Evolutionary conservation across 2,888 invertebrate species (phyloP), one percentile per base, ranked within the genome.

Genomic region (Sphaerophoria taeniata): DNA sequence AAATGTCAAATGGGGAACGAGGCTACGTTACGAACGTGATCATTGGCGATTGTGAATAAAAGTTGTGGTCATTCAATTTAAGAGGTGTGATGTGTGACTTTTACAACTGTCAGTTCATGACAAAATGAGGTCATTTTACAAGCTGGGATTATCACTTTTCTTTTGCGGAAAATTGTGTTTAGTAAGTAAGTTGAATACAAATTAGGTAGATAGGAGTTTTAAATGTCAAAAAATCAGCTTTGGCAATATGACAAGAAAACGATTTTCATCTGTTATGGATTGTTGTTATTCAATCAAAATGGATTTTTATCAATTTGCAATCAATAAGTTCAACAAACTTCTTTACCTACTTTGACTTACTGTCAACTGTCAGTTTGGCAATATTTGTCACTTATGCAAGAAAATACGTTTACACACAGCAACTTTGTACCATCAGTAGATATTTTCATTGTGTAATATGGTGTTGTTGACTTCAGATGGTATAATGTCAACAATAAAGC

Each of bases 321-420:
- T 34, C n/a, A 39, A 24, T 53, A 53, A 39, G 31, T 39, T 67
- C 31, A 67, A 4, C 67, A 16, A 67, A 53, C 51, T 39, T 24
- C 61, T 61, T 55, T 14, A 36, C 58, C 14, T 33, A 24, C 24
- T 24, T 24, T 24, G 24, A 24, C 24, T 43, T 34, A 33, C 51
- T 60, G 24, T 60, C 65, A 67, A 45, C 51, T 67, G 34, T 58
- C 73, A 73, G 34, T 45, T 67, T 79, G 33, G 45, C 60, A 67
- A 65, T 43, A 43, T 60, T 60, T 39, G 43, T 60, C 60, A 73
- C 53, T 67, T 69, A 69, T 73, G 73, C 55, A 67, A 65, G 12
- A 65, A 47, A 24, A 34, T 39, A 47, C 12, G 3, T 60, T 12
- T 39, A n/a, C 43, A 51, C 65, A 39, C 24, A 53, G 53, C 43